A percentile compares a stretch with the other conserved stretches of the same genome.
Conservation (phyloP, 2,888 invertebrate genomes). For the Eumerus sabulonum region DNA sequence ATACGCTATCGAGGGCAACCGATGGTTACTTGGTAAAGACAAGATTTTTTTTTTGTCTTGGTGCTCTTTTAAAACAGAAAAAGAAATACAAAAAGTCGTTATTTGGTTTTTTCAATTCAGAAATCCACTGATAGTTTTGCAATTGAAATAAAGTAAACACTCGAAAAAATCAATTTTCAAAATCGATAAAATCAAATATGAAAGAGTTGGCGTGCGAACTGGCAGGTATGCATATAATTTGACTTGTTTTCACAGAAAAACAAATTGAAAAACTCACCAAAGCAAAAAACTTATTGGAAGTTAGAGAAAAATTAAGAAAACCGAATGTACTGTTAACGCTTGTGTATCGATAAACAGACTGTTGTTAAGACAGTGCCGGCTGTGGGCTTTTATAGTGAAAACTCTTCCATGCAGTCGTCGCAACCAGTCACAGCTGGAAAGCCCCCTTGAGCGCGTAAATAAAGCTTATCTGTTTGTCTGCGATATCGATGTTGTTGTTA, state of each 20-base stretch:
- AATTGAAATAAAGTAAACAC: constrained; percentile 25
- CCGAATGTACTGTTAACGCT: constrained; percentile 45
- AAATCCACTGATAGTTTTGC: constrained; percentile 40
- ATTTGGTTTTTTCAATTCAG: constrained; percentile 29
- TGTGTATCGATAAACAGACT: constrained; percentile 61
- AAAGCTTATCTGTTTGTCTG: constrained; percentile 11
- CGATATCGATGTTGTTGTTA: no score
- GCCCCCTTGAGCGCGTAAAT: constrained; percentile 45
- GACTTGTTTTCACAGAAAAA: constrained; percentile 14
- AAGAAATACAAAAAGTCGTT: no score
- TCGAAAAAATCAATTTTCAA: constrained; percentile 30
- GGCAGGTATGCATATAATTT: constrained; percentile 36
- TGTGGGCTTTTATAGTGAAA: constrained; percentile 65
- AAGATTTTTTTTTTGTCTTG: constrained; percentile 14
- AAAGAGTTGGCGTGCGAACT: constrained; percentile 63
- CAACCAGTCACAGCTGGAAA: constrained; percentile 40
- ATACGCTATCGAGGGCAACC: constrained; percentile 54
- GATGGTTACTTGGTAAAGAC: constrained; percentile 47
- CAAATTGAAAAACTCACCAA: constrained; percentile 57
- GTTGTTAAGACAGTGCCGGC: constrained; percentile 63
- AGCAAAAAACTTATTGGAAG: constrained; percentile 48
- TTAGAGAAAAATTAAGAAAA: constrained; percentile 15
- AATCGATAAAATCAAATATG: constrained; percentile 24
- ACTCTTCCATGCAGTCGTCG: constrained; percentile 38
- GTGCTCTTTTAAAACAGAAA: no score